phyloP scores from a whole-genome alignment of 2,888 invertebrate species.

The Eupithecia dodoneata region DNA sequence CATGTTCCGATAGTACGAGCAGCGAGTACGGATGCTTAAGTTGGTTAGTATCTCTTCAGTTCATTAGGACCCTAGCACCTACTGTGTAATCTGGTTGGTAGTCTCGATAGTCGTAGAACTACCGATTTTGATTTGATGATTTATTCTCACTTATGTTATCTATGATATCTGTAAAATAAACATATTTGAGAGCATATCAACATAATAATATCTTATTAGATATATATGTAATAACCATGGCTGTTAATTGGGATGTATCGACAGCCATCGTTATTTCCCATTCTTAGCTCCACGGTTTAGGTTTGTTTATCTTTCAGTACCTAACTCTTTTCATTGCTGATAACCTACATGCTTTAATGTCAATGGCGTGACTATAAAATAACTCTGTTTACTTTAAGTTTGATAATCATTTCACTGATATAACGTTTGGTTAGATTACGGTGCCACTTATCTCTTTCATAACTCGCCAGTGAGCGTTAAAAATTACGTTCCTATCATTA shows the following conservation, averaged over 20 bases:
- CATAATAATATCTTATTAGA: too few species aligned
- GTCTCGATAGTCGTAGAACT: not conserved
- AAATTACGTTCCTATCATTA: constrained; percentile 41
- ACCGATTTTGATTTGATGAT: too few species aligned
- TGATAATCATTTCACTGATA: constrained; percentile 19
- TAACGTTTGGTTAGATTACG: constrained; percentile 29
- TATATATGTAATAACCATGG: too few species aligned
- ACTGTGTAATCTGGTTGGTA: not conserved
- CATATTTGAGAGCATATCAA: too few species aligned
- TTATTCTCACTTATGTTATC: too few species aligned
- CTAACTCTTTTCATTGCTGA: constrained; percentile 27
- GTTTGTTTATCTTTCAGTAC: constrained; percentile 38
- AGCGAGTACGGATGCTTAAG: constrained; percentile 74
- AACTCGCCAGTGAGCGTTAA: constrained; percentile 32
- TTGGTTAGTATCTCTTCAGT: constrained; percentile 69
- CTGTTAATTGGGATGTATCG: not conserved
- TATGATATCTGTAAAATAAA: too few species aligned
- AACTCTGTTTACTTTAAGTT: constrained; percentile 18
- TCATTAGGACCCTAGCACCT: constrained; percentile 40
- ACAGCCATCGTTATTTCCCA: constrained; percentile 13
- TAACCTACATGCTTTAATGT: constrained; percentile 25
- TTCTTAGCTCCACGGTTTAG: constrained; percentile 13
- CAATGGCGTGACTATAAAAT: constrained; percentile 5
- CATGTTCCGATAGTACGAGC: constrained; percentile 59
- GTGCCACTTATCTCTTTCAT: constrained; percentile 36